A percentile compares a stretch with the other conserved stretches of the same genome.
These are phyloP conservation scores for Eilema depressum DNA, from an alignment of 2,888 invertebrate species.

Conservation along the genomic window DNA sequence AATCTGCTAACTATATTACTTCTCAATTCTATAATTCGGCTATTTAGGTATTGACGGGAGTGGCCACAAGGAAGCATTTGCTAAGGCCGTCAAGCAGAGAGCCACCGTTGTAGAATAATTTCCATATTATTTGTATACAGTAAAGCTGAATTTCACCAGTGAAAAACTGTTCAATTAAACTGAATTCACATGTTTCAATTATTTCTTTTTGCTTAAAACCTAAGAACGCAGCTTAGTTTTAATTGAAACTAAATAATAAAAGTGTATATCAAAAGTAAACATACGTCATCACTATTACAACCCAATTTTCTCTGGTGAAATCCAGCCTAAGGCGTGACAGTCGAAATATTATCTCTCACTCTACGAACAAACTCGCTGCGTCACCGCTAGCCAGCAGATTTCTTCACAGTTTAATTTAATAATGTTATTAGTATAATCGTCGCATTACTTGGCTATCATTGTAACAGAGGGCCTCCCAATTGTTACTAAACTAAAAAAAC, in stretches of 20 bases:
- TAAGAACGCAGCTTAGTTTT: background rate
- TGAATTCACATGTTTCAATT: too few species aligned
- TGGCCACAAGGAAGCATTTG: too few species aligned
- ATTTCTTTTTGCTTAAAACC: too few species aligned
- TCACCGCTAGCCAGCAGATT: slow-evolving; percentile 8
- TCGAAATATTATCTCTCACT: background rate
- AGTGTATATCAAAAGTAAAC: background rate
- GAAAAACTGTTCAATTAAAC: too few species aligned
- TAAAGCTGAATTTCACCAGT: too few species aligned
- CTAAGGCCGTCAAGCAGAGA: too few species aligned
- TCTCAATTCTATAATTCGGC: too few species aligned
- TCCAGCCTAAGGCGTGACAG: background rate
- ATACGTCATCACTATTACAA: background rate
- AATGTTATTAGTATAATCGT: slow-evolving; percentile 23
- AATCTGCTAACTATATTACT: too few species aligned
- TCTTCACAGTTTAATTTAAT: slow-evolving; percentile 6
- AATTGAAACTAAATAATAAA: background rate
- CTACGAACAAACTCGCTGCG: slow-evolving; percentile 2
- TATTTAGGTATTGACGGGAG: too few species aligned
- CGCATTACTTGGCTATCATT: slow-evolving; percentile 23
- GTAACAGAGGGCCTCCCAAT: slow-evolving; percentile 38
- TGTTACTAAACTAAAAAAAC: slow-evolving; percentile 50
- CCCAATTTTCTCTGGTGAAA: background rate
- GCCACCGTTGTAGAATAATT: too few species aligned
- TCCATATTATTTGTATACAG: too few species aligned